Base-by-base conservation (phyloP, 2,888 invertebrate species). In the Acheta domesticus region DNA sequence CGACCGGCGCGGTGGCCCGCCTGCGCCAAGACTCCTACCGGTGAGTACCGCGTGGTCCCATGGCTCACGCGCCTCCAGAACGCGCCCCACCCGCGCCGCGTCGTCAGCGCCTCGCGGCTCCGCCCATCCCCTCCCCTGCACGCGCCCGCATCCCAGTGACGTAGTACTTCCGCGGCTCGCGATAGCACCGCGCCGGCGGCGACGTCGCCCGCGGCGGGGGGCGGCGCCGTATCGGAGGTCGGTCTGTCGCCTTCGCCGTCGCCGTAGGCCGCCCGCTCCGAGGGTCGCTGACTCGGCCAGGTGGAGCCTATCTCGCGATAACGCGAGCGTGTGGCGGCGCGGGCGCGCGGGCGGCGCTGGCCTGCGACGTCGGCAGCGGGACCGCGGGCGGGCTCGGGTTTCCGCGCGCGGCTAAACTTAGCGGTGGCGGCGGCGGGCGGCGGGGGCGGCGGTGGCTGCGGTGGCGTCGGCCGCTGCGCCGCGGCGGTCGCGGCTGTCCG, bases 21-120 rank as follows among this genome's bases (percentile, higher is more conserved):
- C n/a, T 62, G 62, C 62, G 62, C 62, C 62, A 62, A 62, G 62
- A 62, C 62, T 62, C 62, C n/a, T 62, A 62, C 62, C 62, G 62
- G 62, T 62, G 62, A 62, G 62, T 62, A 62, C 62, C 14, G 62
- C 62, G 36, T 36, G 36, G 36, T 36, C 36, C n/a, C 62, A 5
- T 16, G 62, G 5, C 14, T 62, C 8, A n/a, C 62, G 16, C n/a
- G 14, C 62, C 62, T 62, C 36, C 62, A 62, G 62, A n/a, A 19
- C 62, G 62, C n/a, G n/a, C n/a, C 62, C 14, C 62, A 62, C 62
- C 62, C 62, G 16, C 62, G 62, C 62, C 62, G n/a, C 36, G 5
- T 3, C 36, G 36, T 36, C 36, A 36, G 36, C 36, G 36, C 36
- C 5, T 36, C 36, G 36, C 36, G 36, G 36, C 36, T 36, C 36